Base-by-base conservation (phyloP, 1,140 invertebrate species). In the Diorhabda sublineata region DNA sequence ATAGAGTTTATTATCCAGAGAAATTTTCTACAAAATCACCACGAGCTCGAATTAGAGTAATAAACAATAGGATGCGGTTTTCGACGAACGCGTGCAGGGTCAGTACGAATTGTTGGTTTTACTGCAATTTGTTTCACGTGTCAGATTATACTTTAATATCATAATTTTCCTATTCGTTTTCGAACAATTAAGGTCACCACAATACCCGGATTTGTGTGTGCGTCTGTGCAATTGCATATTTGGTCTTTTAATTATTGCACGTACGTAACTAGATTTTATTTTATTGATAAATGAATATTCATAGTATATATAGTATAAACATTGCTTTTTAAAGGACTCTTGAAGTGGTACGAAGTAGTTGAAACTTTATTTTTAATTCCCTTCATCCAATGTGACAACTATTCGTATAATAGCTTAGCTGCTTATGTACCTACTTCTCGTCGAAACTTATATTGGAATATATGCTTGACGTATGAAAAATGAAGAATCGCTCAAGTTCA, bases 61-160 rank as follows among this genome's bases (percentile, higher is more conserved):
- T 64, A 64, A 64, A 56, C 11, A 64, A 52, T 57, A 64, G 45
- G 45, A 9, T 56, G 63, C 47, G 63, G 47, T 64, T 56, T 42
- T 52, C n/a, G 11, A 64, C 41, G 43, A 64, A 64, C 47, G 45
- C 63, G 11, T 57, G 6, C 63, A 43, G 63, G 47, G 63, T 57
- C 63, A 64, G 45, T 9, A 8, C 45, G 63, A 26, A 47, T 47
- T 64, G 45, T 57, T 57, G 63, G 63, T 56, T 57, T 64, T 43
- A 41, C n/a, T 9, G 52, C 63, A 64, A 64, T 64, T 64, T 26
- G 45, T 64, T 64, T 56, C 63, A 52, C 4, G 8, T 64, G 63
- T 64, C 63, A 64, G 63, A 64, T 64, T 64, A 64, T 64, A 64
- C 63, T 64, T 57, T 64, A 57, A 64, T 64, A 56, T 64, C 63